These are phyloP conservation scores for Tethya wilhelma DNA, from an alignment of 37 sponge, comb jelly and placozoan species.

Conservation along the genomic window DNA sequence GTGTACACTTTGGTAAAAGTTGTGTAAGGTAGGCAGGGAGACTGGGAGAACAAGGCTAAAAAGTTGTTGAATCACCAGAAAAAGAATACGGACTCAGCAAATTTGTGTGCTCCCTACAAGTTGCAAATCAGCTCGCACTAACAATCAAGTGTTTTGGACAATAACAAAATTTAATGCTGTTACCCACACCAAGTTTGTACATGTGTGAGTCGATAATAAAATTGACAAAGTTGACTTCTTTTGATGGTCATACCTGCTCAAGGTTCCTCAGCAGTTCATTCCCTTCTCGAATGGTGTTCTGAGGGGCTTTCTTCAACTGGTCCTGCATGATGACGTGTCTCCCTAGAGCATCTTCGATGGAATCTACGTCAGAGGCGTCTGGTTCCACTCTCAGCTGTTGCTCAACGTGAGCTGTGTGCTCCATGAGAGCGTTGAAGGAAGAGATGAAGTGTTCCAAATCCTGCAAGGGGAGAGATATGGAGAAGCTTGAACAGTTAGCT, in stretches of 20 bases:
- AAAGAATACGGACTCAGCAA: too few relatives aligned
- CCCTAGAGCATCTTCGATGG: constrained; percentile 50
- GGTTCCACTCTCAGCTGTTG: constrained; percentile 58
- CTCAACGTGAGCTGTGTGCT: constrained; percentile 71
- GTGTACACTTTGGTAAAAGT: too few relatives aligned
- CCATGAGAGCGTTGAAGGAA: constrained; percentile 69
- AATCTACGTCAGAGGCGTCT: constrained; percentile 34
- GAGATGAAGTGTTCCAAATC: constrained; percentile 79
- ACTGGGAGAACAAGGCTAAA: too few relatives aligned
- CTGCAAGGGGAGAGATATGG: constrained; percentile 22
- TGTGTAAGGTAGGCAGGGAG: too few relatives aligned
- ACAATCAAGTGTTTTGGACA: background rate
- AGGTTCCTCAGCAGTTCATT: constrained; percentile 64
- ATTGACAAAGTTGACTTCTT: too few relatives aligned
- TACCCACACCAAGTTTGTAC: background rate
- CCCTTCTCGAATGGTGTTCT: constrained; percentile 63
- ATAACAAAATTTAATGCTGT: background rate
- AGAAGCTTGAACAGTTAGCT: background rate
- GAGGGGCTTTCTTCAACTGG: constrained; percentile 72
- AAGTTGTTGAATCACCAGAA: too few relatives aligned
- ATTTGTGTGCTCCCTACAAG: background rate
- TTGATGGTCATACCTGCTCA: constrained; percentile 46
- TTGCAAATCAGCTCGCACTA: background rate
- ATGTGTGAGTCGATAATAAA: background rate
- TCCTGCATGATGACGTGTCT: constrained; percentile 63